phyloP scores from a whole-genome alignment of 2,888 invertebrate genomes.

The Xestia sexstrigata region DNA sequence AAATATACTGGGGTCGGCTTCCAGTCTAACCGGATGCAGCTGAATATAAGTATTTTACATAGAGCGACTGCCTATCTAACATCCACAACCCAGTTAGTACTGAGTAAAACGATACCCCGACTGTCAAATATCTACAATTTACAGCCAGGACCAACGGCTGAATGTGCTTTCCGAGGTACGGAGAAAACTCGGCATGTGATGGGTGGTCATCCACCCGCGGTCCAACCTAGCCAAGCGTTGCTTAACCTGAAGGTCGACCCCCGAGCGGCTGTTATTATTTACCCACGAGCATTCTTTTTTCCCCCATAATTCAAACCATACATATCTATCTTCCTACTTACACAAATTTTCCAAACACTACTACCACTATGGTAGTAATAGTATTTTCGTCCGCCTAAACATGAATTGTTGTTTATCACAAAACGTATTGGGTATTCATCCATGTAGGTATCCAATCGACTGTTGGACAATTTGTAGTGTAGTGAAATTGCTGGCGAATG shows the following conservation, averaged over 20 bases:
- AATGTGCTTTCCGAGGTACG: background rate
- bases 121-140: background rate
- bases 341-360: fast-evolving
- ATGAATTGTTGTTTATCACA: conserved; percentile 1
- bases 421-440: conserved; percentile 6
- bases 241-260: background rate
- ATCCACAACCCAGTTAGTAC: too few species aligned
- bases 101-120: too few species aligned
- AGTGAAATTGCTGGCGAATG: background rate
- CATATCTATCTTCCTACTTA: background rate
- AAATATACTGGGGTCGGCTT: too few species aligned
- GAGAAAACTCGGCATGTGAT: background rate
- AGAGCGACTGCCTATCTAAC: too few species aligned
- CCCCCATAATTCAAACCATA: too few species aligned
- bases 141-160: background rate
- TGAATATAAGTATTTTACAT: too few species aligned
- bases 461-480: background rate
- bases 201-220: background rate
- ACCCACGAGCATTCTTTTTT: too few species aligned
- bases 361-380: background rate
- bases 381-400: background rate
- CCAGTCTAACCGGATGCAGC: too few species aligned
- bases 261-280: background rate
- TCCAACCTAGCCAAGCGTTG: background rate
- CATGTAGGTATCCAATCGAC: conserved; percentile 1